Base-by-base conservation (phyloP, 2,113 vertebrate genomes). In the Semnornis frantzii region DNA sequence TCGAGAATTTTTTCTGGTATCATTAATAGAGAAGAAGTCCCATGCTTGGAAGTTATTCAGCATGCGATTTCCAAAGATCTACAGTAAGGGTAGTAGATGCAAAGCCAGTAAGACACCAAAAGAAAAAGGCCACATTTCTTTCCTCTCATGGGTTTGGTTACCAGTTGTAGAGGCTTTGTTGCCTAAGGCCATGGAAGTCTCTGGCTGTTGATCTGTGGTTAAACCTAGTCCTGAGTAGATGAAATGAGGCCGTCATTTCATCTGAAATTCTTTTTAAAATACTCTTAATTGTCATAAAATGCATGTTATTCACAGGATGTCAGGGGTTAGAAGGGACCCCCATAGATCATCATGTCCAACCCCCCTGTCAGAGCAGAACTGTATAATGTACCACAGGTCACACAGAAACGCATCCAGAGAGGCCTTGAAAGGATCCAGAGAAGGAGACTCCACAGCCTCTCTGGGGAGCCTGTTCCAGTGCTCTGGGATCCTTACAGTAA, bases 111-210 rank as follows among this genome's bases (percentile, higher is more conserved):
- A 83, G 16, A 3, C 50, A 50, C 34, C 37, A 25, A 39, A 54
- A 81, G 17, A 87, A 82, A 12, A 59, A 48, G 17, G 13, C 59
- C 31, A 8, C 33, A 7, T 48, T 23, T 20, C 80, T 62, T 48
- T 6, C 4, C 18, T 3, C 3, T 17, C 5, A 4, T 0, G 1
- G 37, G 7, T 86, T 91, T 64, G 52, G 11, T 59, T 77, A 25
- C 27, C 30, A 12, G 0, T 64, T 1, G 0, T 27, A 39, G 10
- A 65, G 55, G 37, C 55, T 92, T 81, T 10, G 23, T 60, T 83
- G 48, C 17, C 37, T 57, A 44, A 64, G n/a, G 34, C 58, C 64
- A 14, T 68, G 30, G 15, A 42, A 24, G 12, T 81, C 31, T 82
- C 5, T 89, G 31, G 46, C 46, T 69, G 39, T 52, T 68, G 31